Base-by-base conservation (phyloP, 2,797 vertebrate species). In the Oreochromis mossambicus region DNA sequence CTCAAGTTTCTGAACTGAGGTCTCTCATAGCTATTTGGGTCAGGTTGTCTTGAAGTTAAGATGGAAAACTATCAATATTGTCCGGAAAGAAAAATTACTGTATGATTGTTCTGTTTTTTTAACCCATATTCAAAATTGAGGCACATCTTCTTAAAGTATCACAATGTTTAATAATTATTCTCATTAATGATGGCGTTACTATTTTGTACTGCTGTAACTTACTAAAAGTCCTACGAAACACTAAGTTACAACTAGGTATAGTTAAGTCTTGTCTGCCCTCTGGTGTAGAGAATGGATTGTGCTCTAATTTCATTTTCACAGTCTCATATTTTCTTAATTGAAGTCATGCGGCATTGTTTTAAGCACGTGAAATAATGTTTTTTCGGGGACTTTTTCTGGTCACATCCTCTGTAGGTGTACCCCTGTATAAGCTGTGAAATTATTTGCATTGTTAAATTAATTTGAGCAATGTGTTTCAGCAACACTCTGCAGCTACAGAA, bases 191-290 rank as follows among this genome's bases (percentile, higher is more conserved):
- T 73, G 15, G 0, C 4, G 4, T 73, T 73, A 75, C 32, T 32
- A 32, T 24, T 61, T 46, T 61, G 24, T 48, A 58, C 12, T 21
- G 78, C 29, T 36, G 43, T 58, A 32, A 36, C 32, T 12, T 21
- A 9, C 14, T 21, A 51, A 17, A 36, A 3, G 0, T 50, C 29
- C 13, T 61, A 5, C n/a, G 8, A 1, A 38, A 70, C 14, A 77
- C 17, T 0, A 68, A 43, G 9, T 78, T 83, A 8, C 21, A 78
- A 3, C 3, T 66, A 0, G 68, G 1, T 41, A 78, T 83, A 78
- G 2, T 19, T 77, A 14, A 36, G 66, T n/a, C 5, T 51, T 26
- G 66, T 56, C 82, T 92, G 92, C 92, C 93, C 90, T 86, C 94
- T 94, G 77, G 86, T 94, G 94, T 51, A 24, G 41, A 73, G 1